Conservation (phyloP, 2,113 vertebrate genomes). For the Dolichotis patagonum region DNA sequence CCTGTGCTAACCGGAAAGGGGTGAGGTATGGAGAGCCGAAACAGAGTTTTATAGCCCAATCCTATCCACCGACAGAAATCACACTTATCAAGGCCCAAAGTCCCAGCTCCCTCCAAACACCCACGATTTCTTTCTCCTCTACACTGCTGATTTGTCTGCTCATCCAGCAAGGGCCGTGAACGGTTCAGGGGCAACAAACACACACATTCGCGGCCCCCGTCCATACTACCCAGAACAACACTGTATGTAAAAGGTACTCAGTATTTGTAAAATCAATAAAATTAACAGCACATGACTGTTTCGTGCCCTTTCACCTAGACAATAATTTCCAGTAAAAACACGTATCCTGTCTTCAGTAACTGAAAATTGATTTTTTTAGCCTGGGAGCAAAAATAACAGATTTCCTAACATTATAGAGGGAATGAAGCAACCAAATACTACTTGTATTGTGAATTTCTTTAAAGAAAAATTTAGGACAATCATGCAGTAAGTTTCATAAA, state of each 20-base stretch:
- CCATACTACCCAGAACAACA: not conserved
- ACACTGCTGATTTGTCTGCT: not conserved
- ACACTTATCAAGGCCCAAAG: not conserved
- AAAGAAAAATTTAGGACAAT: not conserved
- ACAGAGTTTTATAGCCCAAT: not conserved
- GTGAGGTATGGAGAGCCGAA: not conserved
- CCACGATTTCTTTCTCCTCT: not conserved
- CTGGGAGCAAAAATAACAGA: not conserved
- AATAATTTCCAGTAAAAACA: not conserved
- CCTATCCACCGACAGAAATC: not conserved
- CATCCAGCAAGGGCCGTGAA: not conserved
- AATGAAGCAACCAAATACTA: not conserved
- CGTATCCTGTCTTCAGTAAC: not conserved
- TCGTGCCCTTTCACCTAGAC: not conserved
- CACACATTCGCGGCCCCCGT: not conserved
- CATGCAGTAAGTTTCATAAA: not conserved
- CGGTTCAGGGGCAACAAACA: not conserved
- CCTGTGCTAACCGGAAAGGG: not conserved
- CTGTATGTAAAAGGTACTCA: not conserved
- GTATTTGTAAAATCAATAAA: slow-evolving; percentile 21
- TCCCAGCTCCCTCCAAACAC: not conserved
- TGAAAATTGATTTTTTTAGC: slow-evolving; percentile 36
- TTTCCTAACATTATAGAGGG: not conserved
- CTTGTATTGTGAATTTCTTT: not conserved
- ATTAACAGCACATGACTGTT: not conserved